Evolutionary conservation across 2,888 invertebrate species (phyloP), one percentile per base, ranked within the genome.

Genomic region (Helicoverpa assulta): DNA sequence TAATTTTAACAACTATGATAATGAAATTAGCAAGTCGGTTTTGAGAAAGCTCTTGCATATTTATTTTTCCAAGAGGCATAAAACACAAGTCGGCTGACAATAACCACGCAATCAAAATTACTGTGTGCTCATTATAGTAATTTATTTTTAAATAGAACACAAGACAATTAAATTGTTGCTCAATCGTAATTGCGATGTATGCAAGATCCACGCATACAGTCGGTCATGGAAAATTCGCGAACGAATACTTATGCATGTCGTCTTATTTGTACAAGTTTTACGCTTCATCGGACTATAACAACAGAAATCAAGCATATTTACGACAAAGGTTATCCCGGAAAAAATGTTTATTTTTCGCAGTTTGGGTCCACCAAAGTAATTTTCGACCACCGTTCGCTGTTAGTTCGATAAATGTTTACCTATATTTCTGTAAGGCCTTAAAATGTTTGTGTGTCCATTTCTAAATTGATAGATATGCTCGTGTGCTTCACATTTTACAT

Each of bases 111-210:
- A 72, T 53, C 16, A 18, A 57, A 66, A 56, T 67, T 40, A 51
- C 60, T 14, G 43, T 47, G 40, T 61, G 26, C 60, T 33, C 64
- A 64, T 69, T 70, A 54, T 56, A 54, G 61, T 64, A 68, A 64
- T 53, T 21, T 50, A 33, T 61, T 47, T 67, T 68, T 50, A 73
- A 70, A 62, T 58, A 63, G 67, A 56, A 70, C 61, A 54, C 37
- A 51, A 47, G 47, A 50, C 43, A 67, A 75, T 77, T 76, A 64
- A 50, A 62, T 18, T 16, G 60, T 75, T 73, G 52, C 67, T 37
- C 50, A 60, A 79, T 66, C 8, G 16, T 63, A 66, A 70, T 69
- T 70, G 53, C 47, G 56, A n/a, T 19, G 29, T 58, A n/a, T 43
- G 19, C 47, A 56, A 37, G 29, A 26, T 29, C n/a, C 47, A 21